phyloP scores from a whole-genome alignment of 2,113 vertebrate genomes.

The Pelmatolapia mariae region DNA sequence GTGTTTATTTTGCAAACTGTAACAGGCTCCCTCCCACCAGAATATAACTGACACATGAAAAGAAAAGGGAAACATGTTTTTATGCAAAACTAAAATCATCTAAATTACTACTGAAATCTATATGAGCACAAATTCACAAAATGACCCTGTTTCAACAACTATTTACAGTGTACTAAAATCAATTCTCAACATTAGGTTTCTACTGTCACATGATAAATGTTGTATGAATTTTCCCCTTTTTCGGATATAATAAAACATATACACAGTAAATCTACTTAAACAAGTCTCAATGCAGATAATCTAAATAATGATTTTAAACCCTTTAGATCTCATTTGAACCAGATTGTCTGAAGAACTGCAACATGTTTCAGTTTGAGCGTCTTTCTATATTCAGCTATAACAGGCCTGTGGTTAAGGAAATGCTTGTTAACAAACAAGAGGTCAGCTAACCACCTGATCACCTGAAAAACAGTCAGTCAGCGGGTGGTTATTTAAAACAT shows the following conservation, averaged over 20 bases:
- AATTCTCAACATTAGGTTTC: not conserved
- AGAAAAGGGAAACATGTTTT: not conserved
- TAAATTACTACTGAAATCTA: not conserved
- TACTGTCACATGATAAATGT: not conserved
- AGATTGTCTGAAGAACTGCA: not conserved
- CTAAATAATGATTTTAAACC: not conserved
- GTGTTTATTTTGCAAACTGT: not conserved
- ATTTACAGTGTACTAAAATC: not conserved
- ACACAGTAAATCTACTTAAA: not conserved
- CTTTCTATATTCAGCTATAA: not conserved
- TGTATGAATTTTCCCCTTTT: not conserved
- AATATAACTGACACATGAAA: not conserved
- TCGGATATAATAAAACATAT: not conserved
- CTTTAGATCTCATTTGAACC: not conserved
- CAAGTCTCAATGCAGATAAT: not conserved
- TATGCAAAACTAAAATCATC: not conserved
- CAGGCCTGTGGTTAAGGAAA: not conserved
- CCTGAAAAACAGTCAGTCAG: not conserved
- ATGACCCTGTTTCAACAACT: not conserved
- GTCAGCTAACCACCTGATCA: not conserved
- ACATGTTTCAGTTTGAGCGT: not conserved
- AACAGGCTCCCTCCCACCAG: not conserved
- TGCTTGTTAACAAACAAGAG: slow-evolving; percentile 13
- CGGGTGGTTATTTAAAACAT: not conserved
- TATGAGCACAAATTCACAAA: not conserved